phyloP scores from a whole-genome alignment of 2,888 invertebrate genomes.

The Mythimna loreyi region DNA sequence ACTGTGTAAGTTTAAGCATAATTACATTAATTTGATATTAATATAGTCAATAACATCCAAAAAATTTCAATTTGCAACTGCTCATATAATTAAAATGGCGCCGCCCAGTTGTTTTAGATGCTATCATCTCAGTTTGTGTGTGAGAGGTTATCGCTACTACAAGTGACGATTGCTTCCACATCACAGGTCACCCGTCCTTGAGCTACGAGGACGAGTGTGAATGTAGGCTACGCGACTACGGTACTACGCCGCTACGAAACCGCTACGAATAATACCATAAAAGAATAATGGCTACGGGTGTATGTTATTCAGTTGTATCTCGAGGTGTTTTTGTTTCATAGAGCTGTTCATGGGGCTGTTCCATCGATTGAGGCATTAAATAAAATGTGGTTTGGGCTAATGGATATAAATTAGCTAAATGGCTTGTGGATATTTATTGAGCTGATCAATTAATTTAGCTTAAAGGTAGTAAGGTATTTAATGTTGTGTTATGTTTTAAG shows the following conservation, averaged over 20 bases:
- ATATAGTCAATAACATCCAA: background rate
- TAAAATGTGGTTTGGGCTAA: slow-evolving; percentile 24
- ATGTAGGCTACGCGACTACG: slow-evolving; percentile 53
- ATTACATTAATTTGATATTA: background rate
- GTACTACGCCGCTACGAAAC: slow-evolving; percentile 23
- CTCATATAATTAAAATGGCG: background rate
- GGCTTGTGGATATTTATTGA: background rate
- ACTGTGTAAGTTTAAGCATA: too few relatives aligned
- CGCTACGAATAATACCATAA: slow-evolving; percentile 19
- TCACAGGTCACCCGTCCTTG: slow-evolving; percentile 29
- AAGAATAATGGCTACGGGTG: slow-evolving; percentile 43
- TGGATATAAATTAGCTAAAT: slow-evolving; percentile 28
- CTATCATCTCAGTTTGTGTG: background rate
- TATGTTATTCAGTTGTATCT: slow-evolving; percentile 35
- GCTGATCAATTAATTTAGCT: slow-evolving; percentile 8
- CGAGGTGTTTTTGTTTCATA: slow-evolving; percentile 16
- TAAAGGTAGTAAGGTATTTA: background rate
- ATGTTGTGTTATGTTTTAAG: background rate
- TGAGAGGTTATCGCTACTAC: slow-evolving; percentile 14
- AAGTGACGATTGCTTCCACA: slow-evolving; percentile 10
- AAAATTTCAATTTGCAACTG: background rate
- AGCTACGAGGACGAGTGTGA: slow-evolving; percentile 27
- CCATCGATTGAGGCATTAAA: slow-evolving; percentile 3
- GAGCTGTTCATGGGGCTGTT: slow-evolving; percentile 2
- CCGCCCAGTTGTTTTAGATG: background rate